These are phyloP conservation scores for Tyrannus savana DNA, from an alignment of 2,113 vertebrate genomes.

Conservation along the genomic window DNA sequence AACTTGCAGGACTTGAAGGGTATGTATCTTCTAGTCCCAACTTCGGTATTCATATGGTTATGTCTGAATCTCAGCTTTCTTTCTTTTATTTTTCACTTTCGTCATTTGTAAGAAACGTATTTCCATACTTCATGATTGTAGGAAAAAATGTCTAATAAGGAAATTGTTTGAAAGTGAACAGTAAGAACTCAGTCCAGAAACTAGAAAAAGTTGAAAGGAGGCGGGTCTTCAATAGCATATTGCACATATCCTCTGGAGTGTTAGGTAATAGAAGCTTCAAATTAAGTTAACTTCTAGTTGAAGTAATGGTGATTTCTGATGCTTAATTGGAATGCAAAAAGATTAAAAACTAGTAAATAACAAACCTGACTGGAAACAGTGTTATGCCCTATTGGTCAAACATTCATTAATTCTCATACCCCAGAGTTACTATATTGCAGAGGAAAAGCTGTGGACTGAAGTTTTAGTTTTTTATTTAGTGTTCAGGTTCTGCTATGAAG, in stretches of 20 bases:
- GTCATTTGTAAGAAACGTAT: not conserved
- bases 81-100: not conserved
- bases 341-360: constrained; percentile 20
- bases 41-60: not conserved
- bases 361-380: not conserved
- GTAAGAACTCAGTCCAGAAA: not conserved
- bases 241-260: not conserved
- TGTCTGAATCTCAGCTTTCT: not conserved
- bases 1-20: not conserved
- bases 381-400: not conserved
- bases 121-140: not conserved
- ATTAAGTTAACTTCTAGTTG: constrained; percentile 33
- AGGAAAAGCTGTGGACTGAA: not conserved
- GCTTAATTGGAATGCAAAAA: constrained; percentile 7
- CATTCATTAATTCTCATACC: not conserved
- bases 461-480: not conserved
- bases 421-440: not conserved
- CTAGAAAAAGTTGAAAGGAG: not conserved
- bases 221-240: not conserved
- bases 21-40: not conserved
- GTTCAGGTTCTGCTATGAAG: not conserved
- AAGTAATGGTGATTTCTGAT: constrained; percentile 22
- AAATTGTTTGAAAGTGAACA: not conserved
- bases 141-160: not conserved
- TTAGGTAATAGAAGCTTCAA: constrained; percentile 16